phyloP scores from a whole-genome alignment of 1,140 invertebrate species.

The Orius insidiosus region DNA sequence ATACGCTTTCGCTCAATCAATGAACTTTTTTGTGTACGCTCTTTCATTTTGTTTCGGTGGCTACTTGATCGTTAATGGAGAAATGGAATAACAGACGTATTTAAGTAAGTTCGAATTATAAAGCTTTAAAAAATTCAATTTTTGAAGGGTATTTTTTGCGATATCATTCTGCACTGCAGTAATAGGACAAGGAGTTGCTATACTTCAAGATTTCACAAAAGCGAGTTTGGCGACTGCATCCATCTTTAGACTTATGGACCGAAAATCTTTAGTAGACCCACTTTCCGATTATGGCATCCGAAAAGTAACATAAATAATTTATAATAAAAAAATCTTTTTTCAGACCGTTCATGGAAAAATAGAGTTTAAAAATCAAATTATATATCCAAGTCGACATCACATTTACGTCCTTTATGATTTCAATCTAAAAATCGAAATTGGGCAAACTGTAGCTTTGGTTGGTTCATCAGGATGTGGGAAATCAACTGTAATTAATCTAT shows the following conservation, averaged over 20 bases:
- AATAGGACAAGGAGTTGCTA: constrained; percentile 31
- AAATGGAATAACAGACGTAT: constrained; percentile 41
- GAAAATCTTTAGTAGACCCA: constrained; percentile 30
- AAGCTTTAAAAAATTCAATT: too few relatives aligned
- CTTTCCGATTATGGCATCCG: constrained; percentile 25
- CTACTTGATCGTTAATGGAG: constrained; percentile 41
- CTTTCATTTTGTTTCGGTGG: constrained; percentile 52
- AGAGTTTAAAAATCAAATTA: constrained; percentile 55
- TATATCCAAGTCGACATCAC: constrained; percentile 70
- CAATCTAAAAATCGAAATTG: constrained; percentile 54
- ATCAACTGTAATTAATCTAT: constrained; percentile 68
- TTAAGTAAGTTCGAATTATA: constrained; percentile 36
- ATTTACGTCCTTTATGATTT: constrained; percentile 57
- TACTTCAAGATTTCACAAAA: constrained; percentile 40
- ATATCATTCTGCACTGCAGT: constrained; percentile 28
- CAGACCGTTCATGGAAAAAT: constrained; percentile 41
- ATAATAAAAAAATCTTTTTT: constrained; percentile 27
- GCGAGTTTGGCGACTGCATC: constrained; percentile 36
- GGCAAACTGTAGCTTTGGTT: constrained; percentile 77
- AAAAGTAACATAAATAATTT: constrained; percentile 18
- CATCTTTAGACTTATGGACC: constrained; percentile 32
- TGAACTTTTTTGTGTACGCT: constrained; percentile 59
- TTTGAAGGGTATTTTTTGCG: constrained; percentile 28
- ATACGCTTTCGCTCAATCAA: constrained; percentile 48
- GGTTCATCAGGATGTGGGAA: constrained; percentile 77